Base-by-base conservation (phyloP, 1,140 invertebrate species). In the Drosophila kohkoa region DNA sequence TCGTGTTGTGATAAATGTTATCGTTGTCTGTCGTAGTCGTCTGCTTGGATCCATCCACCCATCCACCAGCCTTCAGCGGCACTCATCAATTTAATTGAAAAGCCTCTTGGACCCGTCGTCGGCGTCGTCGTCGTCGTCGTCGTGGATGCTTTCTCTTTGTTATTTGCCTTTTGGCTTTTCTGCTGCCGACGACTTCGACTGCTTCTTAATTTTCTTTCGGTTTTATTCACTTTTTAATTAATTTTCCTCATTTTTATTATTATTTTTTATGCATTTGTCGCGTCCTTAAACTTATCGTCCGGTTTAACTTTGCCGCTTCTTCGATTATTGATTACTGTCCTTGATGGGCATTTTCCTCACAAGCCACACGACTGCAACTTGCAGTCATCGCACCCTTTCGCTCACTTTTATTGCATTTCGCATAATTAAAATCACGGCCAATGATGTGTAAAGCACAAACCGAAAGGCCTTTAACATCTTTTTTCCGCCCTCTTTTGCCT, bases 1-100 rank as follows among this genome's bases (percentile, higher is more conserved):
- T 77, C 46, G 49, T 46, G 41, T 38, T 41, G 74, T 71, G 68
- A 76, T 75, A 71, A 71, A 70, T 71, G 64, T 51, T 64, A 71
- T 75, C 67, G 8, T 59, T 75, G 65, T 57, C 51, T 55, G 52
- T 35, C 43, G 45, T 5, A 63, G 63, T 49, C 58, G 62, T 41
- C 38, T 45, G 43, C 15, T 10, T 32, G 52, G 7, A 41, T 70
- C 75, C 60, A 59, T 25, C 62, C 35, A 62, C 55, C 60, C 38
- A 35, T 58, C 62, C 54, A 59, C 41, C 43, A 55, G 64, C 74
- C 59, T 41, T 41, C 57, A 74, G 49, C 32, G 43, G 28, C 58
- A 72, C 69, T 83, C 83, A 80, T 87, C 83, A 87, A 80, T 69
- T 89, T 89, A 87, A 87, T 88, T 83, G 83, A 79, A 70, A 87